These are phyloP conservation scores for Pangasius sanitwongsei DNA, from an alignment of 2,797 vertebrate genomes.

Conservation along the genomic window DNA sequence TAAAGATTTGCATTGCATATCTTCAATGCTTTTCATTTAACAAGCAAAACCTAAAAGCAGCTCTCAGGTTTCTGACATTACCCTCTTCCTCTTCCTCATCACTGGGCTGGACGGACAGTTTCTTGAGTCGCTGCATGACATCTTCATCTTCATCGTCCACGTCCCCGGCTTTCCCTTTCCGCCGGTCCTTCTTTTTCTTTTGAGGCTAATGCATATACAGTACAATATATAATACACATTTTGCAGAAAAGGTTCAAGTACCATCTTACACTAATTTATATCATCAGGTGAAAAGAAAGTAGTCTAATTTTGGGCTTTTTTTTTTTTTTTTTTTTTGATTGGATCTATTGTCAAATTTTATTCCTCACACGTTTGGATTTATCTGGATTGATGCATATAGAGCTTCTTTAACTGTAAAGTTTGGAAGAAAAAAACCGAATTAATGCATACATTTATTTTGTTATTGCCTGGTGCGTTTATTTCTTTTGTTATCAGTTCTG, in stretches of 20 bases:
- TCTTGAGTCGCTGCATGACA: slow-evolving; percentile 81
- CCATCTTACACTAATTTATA: background rate
- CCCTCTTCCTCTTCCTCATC: slow-evolving; percentile 79
- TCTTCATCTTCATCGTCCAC: slow-evolving; percentile 76
- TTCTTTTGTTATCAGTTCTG: background rate
- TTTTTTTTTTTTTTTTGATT: too few species aligned
- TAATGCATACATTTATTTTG: too few species aligned
- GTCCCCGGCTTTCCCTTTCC: slow-evolving; percentile 76
- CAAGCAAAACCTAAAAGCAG: background rate
- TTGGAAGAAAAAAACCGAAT: background rate
- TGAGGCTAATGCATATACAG: slow-evolving; percentile 64
- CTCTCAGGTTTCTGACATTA: slow-evolving; percentile 35
- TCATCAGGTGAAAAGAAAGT: background rate
- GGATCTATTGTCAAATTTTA: background rate
- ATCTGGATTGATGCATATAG: background rate
- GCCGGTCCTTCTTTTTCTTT: slow-evolving; percentile 84
- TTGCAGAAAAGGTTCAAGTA: background rate
- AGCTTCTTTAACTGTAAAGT: background rate
- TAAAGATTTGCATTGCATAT: too few species aligned
- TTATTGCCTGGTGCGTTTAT: background rate
- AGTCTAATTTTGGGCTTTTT: background rate
- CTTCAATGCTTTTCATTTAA: background rate
- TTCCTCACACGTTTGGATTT: background rate
- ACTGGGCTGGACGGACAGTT: slow-evolving; percentile 82
- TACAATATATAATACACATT: background rate